Evolutionary conservation across 2,888 invertebrate genomes (phyloP).

Genomic region (Gisinianus flammeolus): DNA sequence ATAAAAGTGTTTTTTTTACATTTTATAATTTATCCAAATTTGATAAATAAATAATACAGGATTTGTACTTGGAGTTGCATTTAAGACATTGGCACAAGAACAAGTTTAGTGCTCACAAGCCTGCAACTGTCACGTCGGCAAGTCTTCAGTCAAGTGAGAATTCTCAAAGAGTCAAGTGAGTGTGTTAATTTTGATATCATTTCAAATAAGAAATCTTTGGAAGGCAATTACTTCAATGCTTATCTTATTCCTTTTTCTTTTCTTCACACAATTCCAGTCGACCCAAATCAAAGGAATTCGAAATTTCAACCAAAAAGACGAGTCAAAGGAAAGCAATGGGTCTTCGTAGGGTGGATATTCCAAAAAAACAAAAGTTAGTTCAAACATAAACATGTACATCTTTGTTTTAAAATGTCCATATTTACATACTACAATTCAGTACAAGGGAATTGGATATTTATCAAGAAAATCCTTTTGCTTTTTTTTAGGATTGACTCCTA

Average conservation of each 20-base stretch:
- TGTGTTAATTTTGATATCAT: too few species aligned
- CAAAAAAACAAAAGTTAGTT: neutral
- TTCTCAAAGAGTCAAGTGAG: neutral
- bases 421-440: neutral
- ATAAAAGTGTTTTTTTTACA: too few species aligned
- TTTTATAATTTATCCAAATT: too few species aligned
- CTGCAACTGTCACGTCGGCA: too few species aligned
- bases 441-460: neutral
- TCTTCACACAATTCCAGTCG: neutral
- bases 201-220: too few species aligned
- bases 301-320: neutral
- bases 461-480: neutral
- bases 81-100: neutral
- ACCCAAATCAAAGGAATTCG: neutral
- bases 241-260: neutral
- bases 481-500: neutral
- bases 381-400: neutral
- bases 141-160: neutral
- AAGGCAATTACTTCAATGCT: neutral
- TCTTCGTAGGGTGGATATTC: neutral
- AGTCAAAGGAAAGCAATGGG: neutral
- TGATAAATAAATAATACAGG: too few species aligned
- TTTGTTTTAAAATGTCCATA: neutral
- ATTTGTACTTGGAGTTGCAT: neutral
- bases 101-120: neutral